These are phyloP conservation scores for Drosophila subsilvestris DNA, from an alignment of 2,888 invertebrate species.

Conservation along the genomic window DNA sequence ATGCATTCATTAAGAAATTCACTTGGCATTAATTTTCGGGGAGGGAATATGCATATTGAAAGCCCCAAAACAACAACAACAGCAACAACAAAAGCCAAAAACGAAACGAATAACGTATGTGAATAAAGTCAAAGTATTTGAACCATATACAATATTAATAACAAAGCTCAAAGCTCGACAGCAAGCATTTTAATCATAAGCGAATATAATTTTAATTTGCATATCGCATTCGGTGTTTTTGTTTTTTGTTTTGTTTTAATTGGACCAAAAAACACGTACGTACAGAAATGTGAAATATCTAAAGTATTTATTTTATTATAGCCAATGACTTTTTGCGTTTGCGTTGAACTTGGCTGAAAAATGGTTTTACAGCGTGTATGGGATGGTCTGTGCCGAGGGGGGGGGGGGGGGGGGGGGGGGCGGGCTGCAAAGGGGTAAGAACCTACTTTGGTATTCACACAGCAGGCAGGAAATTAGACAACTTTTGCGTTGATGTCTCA, in stretches of 20 bases:
- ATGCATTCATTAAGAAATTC: conserved; percentile 51
- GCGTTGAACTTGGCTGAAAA: conserved; percentile 6
- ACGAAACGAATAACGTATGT: conserved; percentile 3
- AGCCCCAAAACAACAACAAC: not conserved
- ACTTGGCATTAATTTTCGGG: conserved; percentile 40
- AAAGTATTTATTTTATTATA: conserved; percentile 42
- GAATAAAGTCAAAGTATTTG: conserved; percentile 23
- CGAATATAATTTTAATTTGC: conserved; percentile 57
- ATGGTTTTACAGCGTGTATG: not conserved
- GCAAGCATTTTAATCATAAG: conserved; percentile 37
- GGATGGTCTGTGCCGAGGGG: not conserved
- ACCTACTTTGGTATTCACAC: conserved; percentile 49
- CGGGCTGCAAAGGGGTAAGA: not conserved
- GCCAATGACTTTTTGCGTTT: conserved; percentile 11
- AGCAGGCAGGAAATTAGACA: conserved; percentile 54
- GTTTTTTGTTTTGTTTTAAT: conserved; percentile 30
- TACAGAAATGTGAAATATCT: conserved; percentile 36
- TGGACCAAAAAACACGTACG: conserved; percentile 39
- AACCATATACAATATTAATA: conserved; percentile 30
- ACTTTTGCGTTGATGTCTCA: conserved; percentile 26
- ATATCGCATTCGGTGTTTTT: conserved; percentile 1
- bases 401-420: too few relatives aligned
- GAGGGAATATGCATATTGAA: conserved; percentile 34
- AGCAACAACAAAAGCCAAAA: too few relatives aligned
- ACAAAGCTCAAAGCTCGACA: conserved; percentile 32